Evolutionary conservation across 2,888 invertebrate genomes (phyloP).

Genomic region (Agriopis leucophaearia): DNA sequence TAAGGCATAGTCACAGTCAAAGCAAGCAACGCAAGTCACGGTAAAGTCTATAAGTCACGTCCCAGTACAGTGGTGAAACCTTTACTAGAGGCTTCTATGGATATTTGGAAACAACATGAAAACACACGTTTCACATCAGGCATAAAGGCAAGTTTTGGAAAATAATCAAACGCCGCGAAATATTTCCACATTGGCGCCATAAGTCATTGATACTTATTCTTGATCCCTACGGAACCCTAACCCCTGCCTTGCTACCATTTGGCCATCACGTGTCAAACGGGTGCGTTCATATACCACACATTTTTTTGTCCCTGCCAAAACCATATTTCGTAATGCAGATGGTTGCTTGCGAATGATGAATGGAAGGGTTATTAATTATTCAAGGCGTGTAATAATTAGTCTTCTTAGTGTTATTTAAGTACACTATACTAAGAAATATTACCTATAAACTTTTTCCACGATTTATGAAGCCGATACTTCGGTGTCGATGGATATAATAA

Average conservation of each 20-base stretch:
- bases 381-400: slow-evolving; percentile 5
- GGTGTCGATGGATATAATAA: too few species aligned
- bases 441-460: neutral
- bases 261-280: slow-evolving; percentile 76
- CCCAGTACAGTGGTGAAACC: too few species aligned
- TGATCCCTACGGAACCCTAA: slow-evolving; percentile 58
- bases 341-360: slow-evolving; percentile 54
- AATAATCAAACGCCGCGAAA: too few species aligned
- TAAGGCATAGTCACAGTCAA: too few species aligned
- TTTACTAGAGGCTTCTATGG: too few species aligned
- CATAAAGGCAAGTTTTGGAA: neutral
- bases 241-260: slow-evolving; percentile 69
- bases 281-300: slow-evolving; percentile 66
- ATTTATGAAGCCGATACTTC: too few species aligned
- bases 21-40: too few species aligned
- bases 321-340: slow-evolving; percentile 50
- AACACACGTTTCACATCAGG: too few species aligned
- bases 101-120: too few species aligned
- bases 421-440: neutral
- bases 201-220: neutral
- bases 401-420: neutral
- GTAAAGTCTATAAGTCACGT: too few species aligned
- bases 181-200: too few species aligned
- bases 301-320: slow-evolving; percentile 67
- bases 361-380: slow-evolving; percentile 65